These are phyloP conservation scores for Zaprionus inermis DNA, from an alignment of 1,140 invertebrate genomes.

Conservation along the genomic window DNA sequence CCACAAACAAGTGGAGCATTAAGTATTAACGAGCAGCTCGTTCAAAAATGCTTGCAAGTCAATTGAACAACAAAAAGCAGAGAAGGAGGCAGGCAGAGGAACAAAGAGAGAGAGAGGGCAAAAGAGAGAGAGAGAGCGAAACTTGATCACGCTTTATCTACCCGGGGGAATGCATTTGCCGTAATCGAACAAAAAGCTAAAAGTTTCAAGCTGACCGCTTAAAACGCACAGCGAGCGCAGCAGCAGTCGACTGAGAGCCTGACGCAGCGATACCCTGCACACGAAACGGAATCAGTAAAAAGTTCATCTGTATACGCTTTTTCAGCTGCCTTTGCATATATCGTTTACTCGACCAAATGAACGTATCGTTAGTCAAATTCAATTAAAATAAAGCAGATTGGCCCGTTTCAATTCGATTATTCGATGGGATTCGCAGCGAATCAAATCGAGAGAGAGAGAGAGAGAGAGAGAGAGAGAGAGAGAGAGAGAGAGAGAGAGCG, in stretches of 20 bases:
- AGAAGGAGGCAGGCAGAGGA: neutral
- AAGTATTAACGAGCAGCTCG: conserved; percentile 1
- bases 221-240: too few species aligned
- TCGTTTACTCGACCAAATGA: neutral
- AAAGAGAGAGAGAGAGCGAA: neutral
- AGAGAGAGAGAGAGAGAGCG: too few species aligned
- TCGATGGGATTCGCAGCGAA: neutral
- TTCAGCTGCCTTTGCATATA: too few species aligned
- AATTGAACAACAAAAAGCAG: neutral
- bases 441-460: neutral
- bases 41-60: conserved; percentile 5
- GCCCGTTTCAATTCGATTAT: conserved; percentile 7
- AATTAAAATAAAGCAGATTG: conserved; percentile 24
- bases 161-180: conserved; percentile 3
- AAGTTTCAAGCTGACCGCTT: conserved; percentile 2
- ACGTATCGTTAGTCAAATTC: neutral
- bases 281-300: too few species aligned
- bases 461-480: too few species aligned
- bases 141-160: conserved; percentile 3
- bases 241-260: neutral
- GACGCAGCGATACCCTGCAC: neutral
- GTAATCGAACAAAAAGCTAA: conserved; percentile 10
- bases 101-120: neutral
- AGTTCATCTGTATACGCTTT: too few species aligned
- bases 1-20: neutral